Base-by-base conservation (phyloP, 2,113 vertebrate species). In the Irena cyanogastra region DNA sequence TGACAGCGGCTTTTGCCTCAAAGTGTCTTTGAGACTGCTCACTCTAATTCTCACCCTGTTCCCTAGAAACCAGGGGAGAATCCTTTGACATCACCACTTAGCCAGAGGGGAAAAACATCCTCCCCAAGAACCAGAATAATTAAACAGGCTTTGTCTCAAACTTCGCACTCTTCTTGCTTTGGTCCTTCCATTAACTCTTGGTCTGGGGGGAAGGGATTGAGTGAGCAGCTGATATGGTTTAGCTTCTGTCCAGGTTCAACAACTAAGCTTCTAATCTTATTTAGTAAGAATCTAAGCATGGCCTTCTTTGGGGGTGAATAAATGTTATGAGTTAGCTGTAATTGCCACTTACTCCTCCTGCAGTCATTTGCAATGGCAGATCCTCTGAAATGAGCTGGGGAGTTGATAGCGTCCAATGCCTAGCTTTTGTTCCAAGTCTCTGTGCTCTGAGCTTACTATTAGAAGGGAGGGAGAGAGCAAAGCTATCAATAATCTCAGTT, bases 1-100 rank as follows among this genome's bases (percentile, higher is more conserved):
- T 54, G 9, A 53, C 14, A 35, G 31, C 7, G 18, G 4, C 23
- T 75, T 37, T 24, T 10, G 2, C 20, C 23, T 66, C 5, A 1
- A 23, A 21, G 9, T 0, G 0, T 11, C 13, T 53, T 23, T 39
- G 45, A 24, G 19, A 17, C 13, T 53, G 7, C 13, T 16, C 17
- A 4, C 28, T 89, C 20, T 13, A 44, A 4, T 59, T 74, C 15
- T 15, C 15, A 20, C 10, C 8, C 15, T 0, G 0, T 47, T 63
- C 20, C 23, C 21, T 26, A 26, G 49, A 21, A 79, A 26, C 6
- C 10, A 9, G 2, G 5, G 27, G 16, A 50, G 27, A 37, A 74
- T 37, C 7, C 37, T 44, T 57, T 37, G 27, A 9, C 5, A 37
- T 65, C 18, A 50, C 6, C 10, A 28, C 17, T 57, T 33, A 33